phyloP scores from a whole-genome alignment of 2,888 invertebrate species.

The Asteroscopus sphinx region DNA sequence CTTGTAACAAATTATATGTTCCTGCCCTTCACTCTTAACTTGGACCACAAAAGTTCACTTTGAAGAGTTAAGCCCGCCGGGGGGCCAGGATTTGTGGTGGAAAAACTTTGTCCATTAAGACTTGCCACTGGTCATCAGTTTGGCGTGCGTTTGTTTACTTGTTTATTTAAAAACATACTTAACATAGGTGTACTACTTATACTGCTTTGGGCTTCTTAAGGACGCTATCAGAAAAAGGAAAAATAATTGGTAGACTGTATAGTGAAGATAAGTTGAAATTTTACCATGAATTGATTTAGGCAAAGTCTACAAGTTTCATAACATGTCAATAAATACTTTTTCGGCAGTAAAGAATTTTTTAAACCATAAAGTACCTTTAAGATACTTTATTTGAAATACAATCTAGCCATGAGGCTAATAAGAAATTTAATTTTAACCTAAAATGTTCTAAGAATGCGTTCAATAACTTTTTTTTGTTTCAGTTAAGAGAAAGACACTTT shows the following conservation, averaged over 20 bases:
- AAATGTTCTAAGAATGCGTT: no score
- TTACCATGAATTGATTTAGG: no score
- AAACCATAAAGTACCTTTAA: no score
- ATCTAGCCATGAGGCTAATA: no score
- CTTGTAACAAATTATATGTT: neutral
- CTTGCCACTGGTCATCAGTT: slow-evolving; percentile 68
- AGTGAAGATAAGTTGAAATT: no score
- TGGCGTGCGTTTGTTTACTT: slow-evolving; percentile 58
- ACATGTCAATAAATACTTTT: no score
- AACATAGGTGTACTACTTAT: slow-evolving; percentile 35
- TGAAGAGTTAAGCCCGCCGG: slow-evolving; percentile 61
- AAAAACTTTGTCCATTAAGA: slow-evolving; percentile 84
- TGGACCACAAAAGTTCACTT: slow-evolving; percentile 56
- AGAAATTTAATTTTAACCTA: no score
- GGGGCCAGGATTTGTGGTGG: slow-evolving; percentile 76
- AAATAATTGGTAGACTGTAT: neutral
- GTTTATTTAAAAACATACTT: slow-evolving; percentile 31
- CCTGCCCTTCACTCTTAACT: slow-evolving; percentile 23
- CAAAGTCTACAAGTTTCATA: no score
- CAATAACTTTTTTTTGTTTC: no score
- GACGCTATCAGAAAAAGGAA: neutral
- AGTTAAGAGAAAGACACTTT: no score
- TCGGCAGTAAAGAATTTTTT: no score
- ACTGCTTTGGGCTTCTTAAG: neutral
- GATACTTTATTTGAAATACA: no score